Evolutionary conservation across 2,888 invertebrate genomes (phyloP).

Genomic region (Seira ritae): DNA sequence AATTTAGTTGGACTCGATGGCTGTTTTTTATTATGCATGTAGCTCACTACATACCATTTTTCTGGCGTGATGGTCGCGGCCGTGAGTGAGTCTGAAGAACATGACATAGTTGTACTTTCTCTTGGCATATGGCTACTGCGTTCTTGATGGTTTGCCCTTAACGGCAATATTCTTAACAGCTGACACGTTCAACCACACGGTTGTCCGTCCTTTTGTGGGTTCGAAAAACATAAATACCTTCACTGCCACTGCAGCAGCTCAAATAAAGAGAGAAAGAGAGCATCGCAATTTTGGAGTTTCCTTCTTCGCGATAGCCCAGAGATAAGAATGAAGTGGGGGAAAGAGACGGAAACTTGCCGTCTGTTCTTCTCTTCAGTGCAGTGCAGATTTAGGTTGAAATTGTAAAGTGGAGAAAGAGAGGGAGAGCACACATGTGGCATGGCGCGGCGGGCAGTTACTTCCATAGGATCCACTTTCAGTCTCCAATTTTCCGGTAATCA

Average conservation of each 20-base stretch:
- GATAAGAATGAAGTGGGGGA: background rate
- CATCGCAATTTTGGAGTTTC: no score
- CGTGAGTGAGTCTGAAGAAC: no score
- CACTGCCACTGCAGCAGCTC: no score
- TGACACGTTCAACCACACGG: no score
- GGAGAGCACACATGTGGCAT: no score
- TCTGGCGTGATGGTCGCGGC: no score
- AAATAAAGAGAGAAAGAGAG: no score
- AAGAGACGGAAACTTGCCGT: background rate
- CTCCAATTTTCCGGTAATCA: slow-evolving; percentile 33
- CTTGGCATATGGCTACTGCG: background rate
- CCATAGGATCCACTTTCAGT: slow-evolving; percentile 6
- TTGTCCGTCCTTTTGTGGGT: no score
- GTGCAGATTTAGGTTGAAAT: slow-evolving; percentile 6
- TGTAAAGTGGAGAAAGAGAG: background rate
- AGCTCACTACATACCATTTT: background rate
- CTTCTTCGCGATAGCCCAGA: no score
- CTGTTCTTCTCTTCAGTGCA: slow-evolving; percentile 23
- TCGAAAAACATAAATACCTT: no score
- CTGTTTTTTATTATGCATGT: background rate
- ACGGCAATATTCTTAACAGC: slow-evolving; percentile 1
- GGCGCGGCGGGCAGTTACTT: no score
- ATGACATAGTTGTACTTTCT: no score
- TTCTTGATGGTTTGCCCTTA: background rate
- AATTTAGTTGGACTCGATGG: slow-evolving; percentile 22